Percentiles rank a stretch among this genome's conserved stretches.
These are phyloP conservation scores for Elysia chlorotica DNA, from an alignment of 1,140 invertebrate genomes.

Conservation along the genomic window DNA sequence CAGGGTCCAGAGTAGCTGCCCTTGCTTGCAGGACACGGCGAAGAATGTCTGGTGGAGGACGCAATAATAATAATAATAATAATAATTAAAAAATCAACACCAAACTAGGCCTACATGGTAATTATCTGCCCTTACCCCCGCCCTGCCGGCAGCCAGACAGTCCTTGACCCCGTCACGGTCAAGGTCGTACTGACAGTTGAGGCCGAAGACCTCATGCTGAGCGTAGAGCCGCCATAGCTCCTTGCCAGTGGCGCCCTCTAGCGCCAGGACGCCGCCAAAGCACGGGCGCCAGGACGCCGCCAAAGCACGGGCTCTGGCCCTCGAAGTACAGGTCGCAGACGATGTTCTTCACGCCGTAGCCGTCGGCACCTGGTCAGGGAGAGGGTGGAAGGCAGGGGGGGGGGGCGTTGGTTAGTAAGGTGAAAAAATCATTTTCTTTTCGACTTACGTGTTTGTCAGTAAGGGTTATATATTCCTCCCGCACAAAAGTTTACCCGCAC, in stretches of 20 bases:
- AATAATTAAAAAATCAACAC: not conserved
- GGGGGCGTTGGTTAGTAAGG: too few species aligned
- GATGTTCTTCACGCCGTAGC: constrained; percentile 62
- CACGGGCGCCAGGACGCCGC: too few species aligned
- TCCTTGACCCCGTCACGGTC: constrained; percentile 74
- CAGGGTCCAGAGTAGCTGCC: constrained; percentile 73
- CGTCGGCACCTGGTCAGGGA: constrained; percentile 62
- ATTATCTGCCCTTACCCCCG: constrained; percentile 67
- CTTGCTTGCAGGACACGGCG: constrained; percentile 73
- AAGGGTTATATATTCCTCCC: too few species aligned
- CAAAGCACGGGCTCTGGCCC: constrained; percentile 65
- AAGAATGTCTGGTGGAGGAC: constrained; percentile 67
- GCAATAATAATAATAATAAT: too few species aligned
- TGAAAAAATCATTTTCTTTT: too few species aligned
- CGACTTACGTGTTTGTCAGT: too few species aligned
- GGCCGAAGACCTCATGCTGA: constrained; percentile 73
- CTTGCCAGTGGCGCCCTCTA: constrained; percentile 75
- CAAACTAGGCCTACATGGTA: not conserved
- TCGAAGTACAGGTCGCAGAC: constrained; percentile 74
- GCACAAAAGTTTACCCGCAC: too few species aligned
- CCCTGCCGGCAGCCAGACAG: constrained; percentile 75
- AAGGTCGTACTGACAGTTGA: constrained; percentile 78
- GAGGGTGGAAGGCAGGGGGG: not conserved
- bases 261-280: constrained; percentile 76
- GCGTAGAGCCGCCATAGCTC: constrained; percentile 80